Evolutionary conservation across 1,140 invertebrate genomes (phyloP).

Genomic region (Trissolcus basalis): DNA sequence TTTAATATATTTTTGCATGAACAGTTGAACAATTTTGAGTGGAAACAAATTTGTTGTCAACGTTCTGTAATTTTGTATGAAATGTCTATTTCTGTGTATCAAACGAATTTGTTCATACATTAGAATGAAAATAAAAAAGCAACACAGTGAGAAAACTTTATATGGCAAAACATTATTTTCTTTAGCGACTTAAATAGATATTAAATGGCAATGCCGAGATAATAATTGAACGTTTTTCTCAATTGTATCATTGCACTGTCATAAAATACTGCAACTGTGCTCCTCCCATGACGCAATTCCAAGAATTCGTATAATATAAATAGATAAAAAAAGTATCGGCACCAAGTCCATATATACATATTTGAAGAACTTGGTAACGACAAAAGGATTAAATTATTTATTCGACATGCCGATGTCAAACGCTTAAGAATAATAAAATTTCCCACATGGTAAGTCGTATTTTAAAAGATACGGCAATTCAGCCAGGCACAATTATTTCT

Average conservation of each 20-base stretch:
- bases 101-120: constrained; percentile 42
- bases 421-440: constrained; percentile 41
- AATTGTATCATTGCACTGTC: constrained; percentile 44
- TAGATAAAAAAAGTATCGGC: constrained; percentile 6
- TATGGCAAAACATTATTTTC: constrained; percentile 31
- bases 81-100: constrained; percentile 9
- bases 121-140: constrained; percentile 34
- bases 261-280: constrained; percentile 24
- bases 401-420: constrained; percentile 17
- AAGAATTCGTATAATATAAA: constrained; percentile 34
- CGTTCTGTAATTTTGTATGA: too few species aligned
- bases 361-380: constrained; percentile 14
- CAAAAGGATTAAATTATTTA: constrained; percentile 47
- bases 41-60: too few species aligned
- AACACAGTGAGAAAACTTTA: constrained; percentile 29
- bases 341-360: constrained; percentile 15
- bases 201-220: constrained; percentile 16
- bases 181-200: constrained; percentile 30
- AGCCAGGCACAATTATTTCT: constrained; percentile 52
- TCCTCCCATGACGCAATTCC: constrained; percentile 26
- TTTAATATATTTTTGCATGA: too few species aligned
- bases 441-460: constrained; percentile 25
- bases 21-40: too few species aligned
- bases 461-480: constrained; percentile 18
- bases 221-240: constrained; percentile 42